Evolutionary conservation across 2,797 vertebrate species (phyloP).

Genomic region (Phyllotis vaccarum): DNA sequence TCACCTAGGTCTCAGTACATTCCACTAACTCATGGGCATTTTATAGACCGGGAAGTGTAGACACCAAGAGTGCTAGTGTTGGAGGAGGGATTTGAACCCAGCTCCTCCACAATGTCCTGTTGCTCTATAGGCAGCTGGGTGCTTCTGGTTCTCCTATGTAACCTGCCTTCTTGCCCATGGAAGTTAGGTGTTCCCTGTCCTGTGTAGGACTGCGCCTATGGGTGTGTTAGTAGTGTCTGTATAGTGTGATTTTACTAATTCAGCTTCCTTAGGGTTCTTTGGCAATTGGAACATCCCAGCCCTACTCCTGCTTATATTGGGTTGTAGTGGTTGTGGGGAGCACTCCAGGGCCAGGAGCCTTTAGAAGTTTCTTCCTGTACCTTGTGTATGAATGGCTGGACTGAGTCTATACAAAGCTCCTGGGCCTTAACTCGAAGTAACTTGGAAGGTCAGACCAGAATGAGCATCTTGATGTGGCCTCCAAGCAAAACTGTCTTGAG

Average conservation of each 20-base stretch:
- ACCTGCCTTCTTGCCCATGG: background rate
- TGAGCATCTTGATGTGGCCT: background rate
- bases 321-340: background rate
- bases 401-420: background rate
- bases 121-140: background rate
- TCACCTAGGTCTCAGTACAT: background rate
- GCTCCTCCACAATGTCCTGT: background rate
- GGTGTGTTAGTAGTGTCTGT: background rate
- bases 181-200: background rate
- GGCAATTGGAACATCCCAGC: background rate
- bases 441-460: background rate
- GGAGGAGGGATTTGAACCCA: background rate
- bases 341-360: background rate
- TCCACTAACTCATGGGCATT: background rate
- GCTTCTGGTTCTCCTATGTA: fast-evolving
- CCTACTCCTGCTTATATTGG: background rate
- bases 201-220: background rate
- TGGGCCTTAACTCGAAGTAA: background rate
- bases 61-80: background rate
- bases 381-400: background rate
- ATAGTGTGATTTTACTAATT: background rate
- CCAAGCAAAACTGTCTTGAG: background rate
- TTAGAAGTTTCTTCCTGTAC: background rate
- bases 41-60: background rate
- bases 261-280: background rate